Evolutionary conservation across 2,888 invertebrate species (phyloP).

Genomic region (Galerucella calmariensis): DNA sequence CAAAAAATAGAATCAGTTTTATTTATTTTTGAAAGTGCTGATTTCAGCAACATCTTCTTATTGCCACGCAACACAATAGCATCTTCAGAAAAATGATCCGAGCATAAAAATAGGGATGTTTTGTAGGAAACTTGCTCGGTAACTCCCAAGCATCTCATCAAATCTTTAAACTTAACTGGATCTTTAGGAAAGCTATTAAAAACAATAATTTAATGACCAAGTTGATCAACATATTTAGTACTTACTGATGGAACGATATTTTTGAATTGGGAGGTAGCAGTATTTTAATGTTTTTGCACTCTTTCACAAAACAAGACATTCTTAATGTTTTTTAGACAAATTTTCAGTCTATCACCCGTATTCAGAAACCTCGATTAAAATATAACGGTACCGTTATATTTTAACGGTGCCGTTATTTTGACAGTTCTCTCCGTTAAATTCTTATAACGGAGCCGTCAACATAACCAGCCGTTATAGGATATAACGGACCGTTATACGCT

Average conservation of each 20-base stretch:
- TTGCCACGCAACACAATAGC: not conserved
- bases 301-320: not conserved
- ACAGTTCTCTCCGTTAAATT: too few species aligned
- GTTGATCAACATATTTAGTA: not conserved
- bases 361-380: too few species aligned
- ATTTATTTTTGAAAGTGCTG: not conserved
- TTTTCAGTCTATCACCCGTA: not conserved
- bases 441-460: too few species aligned
- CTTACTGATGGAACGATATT: not conserved
- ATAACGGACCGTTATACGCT: too few species aligned
- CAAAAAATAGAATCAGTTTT: not conserved
- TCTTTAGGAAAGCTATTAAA: not conserved
- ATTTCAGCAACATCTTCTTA: not conserved
- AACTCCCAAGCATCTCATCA: not conserved
- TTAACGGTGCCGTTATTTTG: too few species aligned
- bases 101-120: not conserved
- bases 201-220: not conserved
- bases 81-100: not conserved
- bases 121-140: not conserved
- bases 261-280: not conserved
- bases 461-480: too few species aligned
- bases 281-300: not conserved
- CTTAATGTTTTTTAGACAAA: not conserved
- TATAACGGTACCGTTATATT: too few species aligned
- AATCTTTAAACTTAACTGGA: not conserved